These are phyloP conservation scores for Acronicta psi DNA, from an alignment of 2,888 invertebrate species.

Conservation along the genomic window DNA sequence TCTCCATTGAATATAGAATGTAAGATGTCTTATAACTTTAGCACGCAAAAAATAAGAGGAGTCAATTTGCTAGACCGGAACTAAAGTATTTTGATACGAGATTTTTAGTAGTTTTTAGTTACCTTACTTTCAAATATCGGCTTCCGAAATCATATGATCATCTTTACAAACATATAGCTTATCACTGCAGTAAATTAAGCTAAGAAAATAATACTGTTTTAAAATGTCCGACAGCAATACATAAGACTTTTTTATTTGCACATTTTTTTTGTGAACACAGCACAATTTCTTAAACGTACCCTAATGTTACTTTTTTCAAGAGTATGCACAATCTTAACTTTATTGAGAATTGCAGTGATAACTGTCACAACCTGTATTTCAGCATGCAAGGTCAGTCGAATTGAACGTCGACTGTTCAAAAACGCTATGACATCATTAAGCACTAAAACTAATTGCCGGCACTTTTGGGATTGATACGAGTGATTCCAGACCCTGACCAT, in stretches of 20 bases:
- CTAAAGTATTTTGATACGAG: neutral
- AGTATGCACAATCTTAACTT: slow-evolving; percentile 57
- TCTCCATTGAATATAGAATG: slow-evolving; percentile 26
- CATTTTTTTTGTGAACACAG: too few relatives aligned
- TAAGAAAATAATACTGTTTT: too few relatives aligned
- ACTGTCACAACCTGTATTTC: slow-evolving; percentile 66
- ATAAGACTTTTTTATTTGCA: too few relatives aligned
- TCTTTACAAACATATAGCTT: too few relatives aligned
- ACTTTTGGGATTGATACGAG: slow-evolving; percentile 38
- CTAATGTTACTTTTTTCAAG: slow-evolving; percentile 44
- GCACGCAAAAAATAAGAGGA: slow-evolving; percentile 8
- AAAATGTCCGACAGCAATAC: slow-evolving; percentile 4
- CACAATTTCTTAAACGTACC: too few relatives aligned
- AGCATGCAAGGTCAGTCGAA: slow-evolving; percentile 70
- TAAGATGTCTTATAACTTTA: slow-evolving; percentile 8
- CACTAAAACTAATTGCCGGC: slow-evolving; percentile 47
- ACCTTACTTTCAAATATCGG: too few relatives aligned
- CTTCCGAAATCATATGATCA: too few relatives aligned
- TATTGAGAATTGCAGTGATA: slow-evolving; percentile 69
- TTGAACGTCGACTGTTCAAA: slow-evolving; percentile 54
- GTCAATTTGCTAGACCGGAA: neutral
- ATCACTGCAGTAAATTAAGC: too few relatives aligned
- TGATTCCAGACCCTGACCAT: slow-evolving; percentile 28
- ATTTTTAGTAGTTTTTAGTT: too few relatives aligned
- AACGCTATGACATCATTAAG: slow-evolving; percentile 66